phyloP scores from a whole-genome alignment of 2,113 vertebrate genomes.

The Phoenicopterus ruber region DNA sequence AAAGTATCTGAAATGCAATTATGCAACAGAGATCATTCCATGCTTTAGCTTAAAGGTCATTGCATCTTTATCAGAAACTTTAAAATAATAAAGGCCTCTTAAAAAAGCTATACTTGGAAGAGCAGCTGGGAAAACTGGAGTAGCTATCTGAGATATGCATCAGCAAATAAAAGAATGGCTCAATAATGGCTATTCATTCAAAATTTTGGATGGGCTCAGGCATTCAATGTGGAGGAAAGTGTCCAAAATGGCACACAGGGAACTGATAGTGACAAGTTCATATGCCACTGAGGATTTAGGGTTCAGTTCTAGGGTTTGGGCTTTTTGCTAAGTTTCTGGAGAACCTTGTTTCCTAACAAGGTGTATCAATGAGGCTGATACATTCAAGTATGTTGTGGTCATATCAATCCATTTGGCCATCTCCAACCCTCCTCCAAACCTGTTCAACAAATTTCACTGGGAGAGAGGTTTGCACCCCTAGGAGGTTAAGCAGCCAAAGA shows the following conservation, averaged over 20 bases:
- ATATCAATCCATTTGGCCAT: neutral
- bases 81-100: neutral
- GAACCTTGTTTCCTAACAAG: neutral
- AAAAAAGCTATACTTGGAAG: neutral
- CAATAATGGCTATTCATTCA: neutral
- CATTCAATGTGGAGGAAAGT: neutral
- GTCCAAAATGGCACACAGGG: neutral
- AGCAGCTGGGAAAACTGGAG: neutral
- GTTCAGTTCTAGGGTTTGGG: neutral
- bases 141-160: neutral
- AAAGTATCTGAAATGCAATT: neutral
- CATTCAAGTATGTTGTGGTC: neutral
- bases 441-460: neutral
- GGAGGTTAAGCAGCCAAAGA: neutral
- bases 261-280: neutral
- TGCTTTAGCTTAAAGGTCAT: neutral
- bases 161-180: neutral
- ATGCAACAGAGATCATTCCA: neutral
- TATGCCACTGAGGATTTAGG: neutral
- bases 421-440: neutral
- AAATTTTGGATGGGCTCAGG: neutral
- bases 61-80: neutral
- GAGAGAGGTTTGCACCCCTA: neutral
- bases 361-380: neutral
- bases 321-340: neutral